These are phyloP conservation scores for Cheirogaleus major DNA, from an alignment of 2,797 vertebrate species.

Conservation along the genomic window DNA sequence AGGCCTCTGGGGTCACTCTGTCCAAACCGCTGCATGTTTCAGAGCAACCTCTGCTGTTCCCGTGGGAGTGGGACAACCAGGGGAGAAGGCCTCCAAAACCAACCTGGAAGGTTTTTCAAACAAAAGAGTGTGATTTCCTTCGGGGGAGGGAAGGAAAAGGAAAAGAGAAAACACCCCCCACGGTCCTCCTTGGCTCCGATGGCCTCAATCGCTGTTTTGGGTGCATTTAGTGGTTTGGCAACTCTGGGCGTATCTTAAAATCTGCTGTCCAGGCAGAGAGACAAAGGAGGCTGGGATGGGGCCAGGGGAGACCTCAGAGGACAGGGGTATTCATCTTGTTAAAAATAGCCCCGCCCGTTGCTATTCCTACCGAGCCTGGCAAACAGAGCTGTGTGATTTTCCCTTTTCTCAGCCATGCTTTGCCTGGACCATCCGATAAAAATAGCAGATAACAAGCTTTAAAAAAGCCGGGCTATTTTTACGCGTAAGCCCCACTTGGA, in stretches of 20 bases:
- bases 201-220: slow-evolving; percentile 75
- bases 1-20: slow-evolving; percentile 60
- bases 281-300: slow-evolving; percentile 87
- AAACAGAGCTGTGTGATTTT: slow-evolving; percentile 88
- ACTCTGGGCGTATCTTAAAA: slow-evolving; percentile 86
- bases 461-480: slow-evolving; percentile 85
- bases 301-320: slow-evolving; percentile 86
- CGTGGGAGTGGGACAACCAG: slow-evolving; percentile 72
- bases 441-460: slow-evolving; percentile 86
- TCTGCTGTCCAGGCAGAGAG: slow-evolving; percentile 85
- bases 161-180: slow-evolving; percentile 71
- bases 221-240: slow-evolving; percentile 89
- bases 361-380: slow-evolving; percentile 88
- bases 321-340: slow-evolving; percentile 87
- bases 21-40: slow-evolving; percentile 70
- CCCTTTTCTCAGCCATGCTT: slow-evolving; percentile 82
- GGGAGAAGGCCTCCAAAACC: slow-evolving; percentile 67
- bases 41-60: slow-evolving; percentile 69
- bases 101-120: slow-evolving; percentile 66
- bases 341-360: slow-evolving; percentile 87
- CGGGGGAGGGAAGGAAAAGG: neutral
- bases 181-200: slow-evolving; percentile 78
- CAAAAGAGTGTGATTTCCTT: slow-evolving; percentile 77
- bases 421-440: slow-evolving; percentile 86
- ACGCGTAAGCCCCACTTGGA: slow-evolving; percentile 78